Conservation (phyloP, 2,888 invertebrate genomes). For the Hirtodrosophila cameraria region DNA sequence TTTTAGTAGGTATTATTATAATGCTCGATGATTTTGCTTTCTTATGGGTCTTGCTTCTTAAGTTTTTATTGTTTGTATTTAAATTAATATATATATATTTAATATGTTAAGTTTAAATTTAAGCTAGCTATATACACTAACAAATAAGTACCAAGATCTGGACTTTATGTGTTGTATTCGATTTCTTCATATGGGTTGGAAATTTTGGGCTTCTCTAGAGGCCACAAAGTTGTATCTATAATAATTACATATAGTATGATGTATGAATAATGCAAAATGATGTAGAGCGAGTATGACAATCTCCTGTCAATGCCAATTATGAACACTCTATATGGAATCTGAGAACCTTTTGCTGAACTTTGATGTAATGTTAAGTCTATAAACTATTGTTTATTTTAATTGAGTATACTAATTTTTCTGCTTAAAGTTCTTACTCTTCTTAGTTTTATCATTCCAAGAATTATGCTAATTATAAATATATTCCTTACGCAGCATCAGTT, state of each 20-base stretch:
- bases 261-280: slow-evolving; percentile 37
- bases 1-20: slow-evolving; percentile 6
- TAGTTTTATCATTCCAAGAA: slow-evolving; percentile 19
- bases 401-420: slow-evolving; percentile 5
- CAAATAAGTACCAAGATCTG: slow-evolving; percentile 26
- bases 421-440: too few relatives aligned
- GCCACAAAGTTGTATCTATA: slow-evolving; percentile 23
- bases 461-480: slow-evolving; percentile 46
- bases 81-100: slow-evolving; percentile 21
- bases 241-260: slow-evolving; percentile 24
- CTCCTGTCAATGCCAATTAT: not conserved
- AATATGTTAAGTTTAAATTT: slow-evolving; percentile 22
- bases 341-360: slow-evolving; percentile 29
- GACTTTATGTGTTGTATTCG: slow-evolving; percentile 35
- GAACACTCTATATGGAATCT: slow-evolving; percentile 2
- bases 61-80: slow-evolving; percentile 1
- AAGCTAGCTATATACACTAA: slow-evolving; percentile 58
- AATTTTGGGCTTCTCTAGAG: slow-evolving; percentile 14
- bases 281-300: slow-evolving; percentile 3
- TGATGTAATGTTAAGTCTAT: slow-evolving; percentile 16
- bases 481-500: slow-evolving; percentile 10
- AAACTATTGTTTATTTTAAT: slow-evolving; percentile 35
- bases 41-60: not conserved
- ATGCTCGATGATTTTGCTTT: slow-evolving; percentile 28
- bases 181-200: slow-evolving; percentile 54